Conservation (phyloP, 2,113 vertebrate genomes). For the Erythrocebus patas region DNA sequence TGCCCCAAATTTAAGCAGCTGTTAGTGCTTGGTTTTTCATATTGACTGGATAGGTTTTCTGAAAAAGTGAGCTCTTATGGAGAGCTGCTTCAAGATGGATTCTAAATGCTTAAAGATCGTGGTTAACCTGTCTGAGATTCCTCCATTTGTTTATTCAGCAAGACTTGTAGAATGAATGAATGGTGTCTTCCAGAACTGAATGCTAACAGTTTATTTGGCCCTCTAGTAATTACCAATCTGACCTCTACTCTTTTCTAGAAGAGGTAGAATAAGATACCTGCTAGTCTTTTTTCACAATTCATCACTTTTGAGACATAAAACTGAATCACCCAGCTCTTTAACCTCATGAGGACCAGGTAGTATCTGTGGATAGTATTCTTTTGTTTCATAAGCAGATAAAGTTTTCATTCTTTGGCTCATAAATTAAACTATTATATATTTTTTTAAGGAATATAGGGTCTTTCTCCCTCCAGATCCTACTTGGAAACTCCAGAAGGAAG, state of each 20-base stretch:
- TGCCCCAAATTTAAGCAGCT: slow-evolving; percentile 32
- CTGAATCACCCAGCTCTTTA: background rate
- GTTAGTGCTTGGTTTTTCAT: background rate
- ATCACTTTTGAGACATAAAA: background rate
- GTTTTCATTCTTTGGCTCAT: background rate
- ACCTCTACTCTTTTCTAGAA: background rate
- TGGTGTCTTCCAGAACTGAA: background rate
- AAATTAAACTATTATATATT: background rate
- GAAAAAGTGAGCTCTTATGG: background rate
- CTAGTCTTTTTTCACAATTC: background rate
- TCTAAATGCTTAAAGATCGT: background rate
- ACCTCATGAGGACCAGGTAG: background rate
- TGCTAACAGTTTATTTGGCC: background rate
- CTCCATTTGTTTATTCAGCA: slow-evolving; percentile 1
- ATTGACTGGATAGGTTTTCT: background rate
- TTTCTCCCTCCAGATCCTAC: background rate
- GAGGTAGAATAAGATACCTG: background rate
- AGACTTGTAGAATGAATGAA: background rate
- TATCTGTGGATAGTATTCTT: background rate
- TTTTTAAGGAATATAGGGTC: background rate
- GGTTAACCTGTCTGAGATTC: background rate
- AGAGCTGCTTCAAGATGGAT: background rate
- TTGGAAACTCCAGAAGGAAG: background rate
- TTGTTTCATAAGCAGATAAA: background rate
- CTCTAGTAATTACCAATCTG: background rate